Evolutionary conservation across 2,888 invertebrate genomes (phyloP).

Genomic region (Volucella inflata): DNA sequence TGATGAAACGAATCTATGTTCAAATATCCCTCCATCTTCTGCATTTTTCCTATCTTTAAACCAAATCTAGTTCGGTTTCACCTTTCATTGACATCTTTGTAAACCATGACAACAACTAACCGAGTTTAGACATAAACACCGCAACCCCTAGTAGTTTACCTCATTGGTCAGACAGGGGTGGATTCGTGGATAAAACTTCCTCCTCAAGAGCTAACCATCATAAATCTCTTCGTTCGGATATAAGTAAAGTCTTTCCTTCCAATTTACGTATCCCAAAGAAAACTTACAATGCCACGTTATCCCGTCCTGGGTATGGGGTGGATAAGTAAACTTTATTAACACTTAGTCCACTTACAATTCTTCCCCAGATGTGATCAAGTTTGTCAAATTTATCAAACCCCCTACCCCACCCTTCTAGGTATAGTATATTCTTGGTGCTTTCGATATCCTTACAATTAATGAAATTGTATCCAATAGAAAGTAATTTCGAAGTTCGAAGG

Average conservation of each 20-base stretch:
- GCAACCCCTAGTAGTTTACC: conserved; percentile 2
- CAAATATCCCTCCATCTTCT: conserved; percentile 32
- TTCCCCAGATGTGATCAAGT: conserved; percentile 23
- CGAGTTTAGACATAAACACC: conserved; percentile 5
- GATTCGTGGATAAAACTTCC: conserved; percentile 34
- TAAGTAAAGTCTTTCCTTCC: conserved; percentile 1
- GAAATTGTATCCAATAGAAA: too few species aligned
- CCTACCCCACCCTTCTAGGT: too few species aligned
- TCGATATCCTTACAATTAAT: too few species aligned
- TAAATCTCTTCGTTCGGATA: conserved; percentile 27
- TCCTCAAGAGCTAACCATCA: conserved; percentile 18
- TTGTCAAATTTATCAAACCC: conserved; percentile 16
- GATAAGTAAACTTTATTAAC: not conserved
- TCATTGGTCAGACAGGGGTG: conserved; percentile 14
- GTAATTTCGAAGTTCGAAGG: too few species aligned
- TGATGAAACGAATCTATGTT: conserved; percentile 13
- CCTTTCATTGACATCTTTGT: not conserved
- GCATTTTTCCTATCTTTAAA: conserved; percentile 10
- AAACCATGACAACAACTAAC: not conserved
- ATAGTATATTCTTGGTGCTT: not conserved
- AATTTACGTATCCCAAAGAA: conserved; percentile 1
- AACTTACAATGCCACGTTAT: conserved; percentile 23
- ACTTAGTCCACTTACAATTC: not conserved
- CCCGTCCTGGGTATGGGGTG: conserved; percentile 15
- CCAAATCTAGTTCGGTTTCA: conserved; percentile 8